phyloP scores from a whole-genome alignment of 2,113 vertebrate species.

The Leiothrix lutea region DNA sequence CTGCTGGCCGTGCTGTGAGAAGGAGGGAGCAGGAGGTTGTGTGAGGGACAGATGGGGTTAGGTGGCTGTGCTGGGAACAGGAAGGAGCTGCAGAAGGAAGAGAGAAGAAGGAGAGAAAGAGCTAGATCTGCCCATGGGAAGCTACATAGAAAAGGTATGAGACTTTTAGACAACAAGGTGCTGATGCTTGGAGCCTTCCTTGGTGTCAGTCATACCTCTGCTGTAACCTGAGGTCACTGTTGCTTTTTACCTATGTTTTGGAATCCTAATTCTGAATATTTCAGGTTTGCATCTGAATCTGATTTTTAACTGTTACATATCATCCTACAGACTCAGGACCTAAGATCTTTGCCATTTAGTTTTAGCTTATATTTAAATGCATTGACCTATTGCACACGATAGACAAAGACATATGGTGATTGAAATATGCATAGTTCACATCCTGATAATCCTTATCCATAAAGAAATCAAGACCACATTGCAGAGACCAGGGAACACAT shows the following conservation, averaged over 20 bases:
- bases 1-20: neutral
- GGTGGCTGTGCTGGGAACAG: neutral
- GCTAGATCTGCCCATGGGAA: neutral
- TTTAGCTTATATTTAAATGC: neutral
- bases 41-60: neutral
- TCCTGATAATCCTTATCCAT: neutral
- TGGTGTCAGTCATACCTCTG: neutral
- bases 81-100: neutral
- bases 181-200: neutral
- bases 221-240: neutral
- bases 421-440: neutral
- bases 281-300: neutral
- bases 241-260: neutral
- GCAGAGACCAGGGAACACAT: neutral
- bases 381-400: accelerated
- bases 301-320: neutral
- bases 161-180: neutral
- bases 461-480: neutral
- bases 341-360: neutral
- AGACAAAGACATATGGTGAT: neutral
- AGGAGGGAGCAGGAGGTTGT: neutral
- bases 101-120: neutral
- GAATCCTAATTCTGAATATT: neutral
- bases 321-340: neutral
- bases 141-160: neutral